phyloP scores from a whole-genome alignment of 2,888 invertebrate genomes.

The Hydrotaea diabolus region DNA sequence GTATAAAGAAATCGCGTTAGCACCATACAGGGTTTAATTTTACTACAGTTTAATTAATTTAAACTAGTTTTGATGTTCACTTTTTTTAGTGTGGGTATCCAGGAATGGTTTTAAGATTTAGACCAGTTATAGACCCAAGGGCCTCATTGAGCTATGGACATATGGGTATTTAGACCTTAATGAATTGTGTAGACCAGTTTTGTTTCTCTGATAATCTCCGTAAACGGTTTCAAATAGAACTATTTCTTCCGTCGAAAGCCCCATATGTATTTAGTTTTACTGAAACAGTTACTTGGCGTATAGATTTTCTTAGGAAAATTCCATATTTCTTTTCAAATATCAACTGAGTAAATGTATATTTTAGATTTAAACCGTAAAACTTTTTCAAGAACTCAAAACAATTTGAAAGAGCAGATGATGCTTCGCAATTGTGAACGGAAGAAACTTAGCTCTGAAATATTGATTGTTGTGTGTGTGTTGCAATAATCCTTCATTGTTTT shows the following conservation, averaged over 20 bases:
- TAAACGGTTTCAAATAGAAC: background rate
- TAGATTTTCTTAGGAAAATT: background rate
- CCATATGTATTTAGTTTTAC: background rate
- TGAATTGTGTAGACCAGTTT: no score
- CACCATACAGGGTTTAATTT: no score
- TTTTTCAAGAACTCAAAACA: background rate
- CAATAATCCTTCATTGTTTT: background rate
- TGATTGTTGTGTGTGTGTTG: background rate
- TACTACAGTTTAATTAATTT: no score
- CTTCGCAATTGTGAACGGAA: background rate
- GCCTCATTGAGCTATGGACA: no score
- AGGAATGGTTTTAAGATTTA: no score
- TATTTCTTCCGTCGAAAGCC: background rate
- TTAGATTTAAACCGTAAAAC: background rate
- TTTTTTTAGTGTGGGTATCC: no score
- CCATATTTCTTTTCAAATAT: background rate
- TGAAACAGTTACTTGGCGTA: background rate
- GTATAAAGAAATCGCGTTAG: no score
- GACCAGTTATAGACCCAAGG: no score
- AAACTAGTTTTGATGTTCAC: no score
- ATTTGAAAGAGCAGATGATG: background rate
- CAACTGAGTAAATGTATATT: background rate
- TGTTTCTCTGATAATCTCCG: no score
- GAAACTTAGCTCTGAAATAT: background rate
- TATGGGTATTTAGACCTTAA: no score